Conservation (phyloP, 2,888 invertebrate species). For the Dichetophora obliterata region DNA sequence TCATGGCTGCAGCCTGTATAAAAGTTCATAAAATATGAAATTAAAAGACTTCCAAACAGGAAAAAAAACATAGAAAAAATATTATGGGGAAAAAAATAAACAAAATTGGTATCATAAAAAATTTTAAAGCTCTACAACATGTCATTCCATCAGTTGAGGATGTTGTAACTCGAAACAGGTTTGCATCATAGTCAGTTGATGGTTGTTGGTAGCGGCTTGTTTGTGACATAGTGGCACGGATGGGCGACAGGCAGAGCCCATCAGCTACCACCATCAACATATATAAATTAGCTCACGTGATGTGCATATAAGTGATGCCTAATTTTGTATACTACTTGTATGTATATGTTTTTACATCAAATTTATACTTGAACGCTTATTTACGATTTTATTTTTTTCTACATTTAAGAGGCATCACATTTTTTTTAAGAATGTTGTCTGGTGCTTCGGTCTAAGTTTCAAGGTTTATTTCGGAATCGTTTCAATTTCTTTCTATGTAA, state of each 20-base stretch:
- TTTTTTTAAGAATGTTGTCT: too few relatives aligned
- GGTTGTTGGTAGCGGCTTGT: neutral
- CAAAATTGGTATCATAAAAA: neutral
- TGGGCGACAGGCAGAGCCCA: too few relatives aligned
- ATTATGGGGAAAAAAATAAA: neutral
- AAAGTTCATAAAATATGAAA: constrained; percentile 35
- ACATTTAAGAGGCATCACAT: too few relatives aligned
- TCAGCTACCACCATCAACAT: too few relatives aligned
- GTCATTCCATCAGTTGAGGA: constrained; percentile 12
- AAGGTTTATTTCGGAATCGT: too few relatives aligned
- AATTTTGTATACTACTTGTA: too few relatives aligned
- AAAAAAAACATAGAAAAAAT: neutral
- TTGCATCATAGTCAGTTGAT: neutral
- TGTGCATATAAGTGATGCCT: neutral
- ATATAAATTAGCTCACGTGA: constrained; percentile 8
- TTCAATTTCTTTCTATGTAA: too few relatives aligned
- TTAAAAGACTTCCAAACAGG: constrained; percentile 5
- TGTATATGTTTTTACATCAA: too few relatives aligned
- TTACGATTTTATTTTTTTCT: too few relatives aligned
- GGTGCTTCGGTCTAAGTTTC: too few relatives aligned
- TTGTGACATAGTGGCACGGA: too few relatives aligned
- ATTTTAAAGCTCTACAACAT: constrained; percentile 16
- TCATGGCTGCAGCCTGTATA: constrained; percentile 24
- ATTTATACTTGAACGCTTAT: too few relatives aligned
- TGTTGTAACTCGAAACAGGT: neutral